Evolutionary conservation across 1,140 invertebrate genomes (phyloP).

Genomic region (Sycobia sp.): DNA sequence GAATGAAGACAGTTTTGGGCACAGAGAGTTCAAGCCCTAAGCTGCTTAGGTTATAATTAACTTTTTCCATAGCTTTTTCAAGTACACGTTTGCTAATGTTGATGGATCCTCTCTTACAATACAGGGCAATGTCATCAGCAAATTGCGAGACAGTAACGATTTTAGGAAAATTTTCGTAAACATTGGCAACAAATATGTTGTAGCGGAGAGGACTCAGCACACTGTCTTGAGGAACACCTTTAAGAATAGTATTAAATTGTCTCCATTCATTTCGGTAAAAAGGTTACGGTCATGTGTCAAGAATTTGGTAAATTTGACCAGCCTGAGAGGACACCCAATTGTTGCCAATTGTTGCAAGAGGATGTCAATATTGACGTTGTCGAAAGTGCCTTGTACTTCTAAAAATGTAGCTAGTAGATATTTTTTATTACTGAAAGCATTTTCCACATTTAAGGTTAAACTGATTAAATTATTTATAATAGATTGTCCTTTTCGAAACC

Average conservation of each 20-base stretch:
- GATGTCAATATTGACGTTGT: no score
- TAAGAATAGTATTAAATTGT: neutral
- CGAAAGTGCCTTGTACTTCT: neutral
- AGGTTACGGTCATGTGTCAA: neutral
- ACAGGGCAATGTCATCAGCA: no score
- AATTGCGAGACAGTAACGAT: neutral
- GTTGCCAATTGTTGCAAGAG: no score
- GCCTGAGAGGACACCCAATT: neutral
- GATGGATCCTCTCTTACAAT: neutral
- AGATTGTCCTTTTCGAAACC: no score
- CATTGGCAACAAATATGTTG: neutral
- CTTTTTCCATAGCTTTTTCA: no score
- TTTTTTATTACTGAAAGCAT: slow-evolving; percentile 3
- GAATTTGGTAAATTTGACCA: neutral
- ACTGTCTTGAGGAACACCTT: neutral
- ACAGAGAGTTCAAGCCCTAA: neutral
- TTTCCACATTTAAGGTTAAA: no score
- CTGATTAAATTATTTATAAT: no score
- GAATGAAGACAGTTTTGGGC: no score
- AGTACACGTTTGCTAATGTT: no score
- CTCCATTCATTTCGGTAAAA: neutral
- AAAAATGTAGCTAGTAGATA: no score
- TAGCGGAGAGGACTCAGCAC: no score
- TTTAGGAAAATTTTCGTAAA: neutral
- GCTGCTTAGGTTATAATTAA: no score